Evolutionary conservation across 2,888 invertebrate species (phyloP).

Genomic region (Cosmopolites sordidus): DNA sequence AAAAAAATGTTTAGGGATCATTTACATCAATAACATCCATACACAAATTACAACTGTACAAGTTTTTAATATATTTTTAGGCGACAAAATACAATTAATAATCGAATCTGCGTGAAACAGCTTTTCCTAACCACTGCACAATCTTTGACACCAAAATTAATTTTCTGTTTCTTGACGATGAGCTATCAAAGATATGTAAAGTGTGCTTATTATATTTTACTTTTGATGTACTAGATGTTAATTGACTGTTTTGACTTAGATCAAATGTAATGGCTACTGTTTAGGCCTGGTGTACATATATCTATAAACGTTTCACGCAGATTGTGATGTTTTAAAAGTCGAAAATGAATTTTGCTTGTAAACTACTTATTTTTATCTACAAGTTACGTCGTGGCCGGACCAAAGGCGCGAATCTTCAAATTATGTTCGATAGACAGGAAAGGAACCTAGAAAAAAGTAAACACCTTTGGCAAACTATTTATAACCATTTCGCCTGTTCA

Average conservation of each 20-base stretch:
- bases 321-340: slow-evolving; percentile 9
- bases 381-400: slow-evolving; percentile 16
- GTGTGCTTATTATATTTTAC: no score
- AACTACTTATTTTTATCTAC: slow-evolving; percentile 21
- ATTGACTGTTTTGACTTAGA: slow-evolving; percentile 12
- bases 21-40: slow-evolving; percentile 31
- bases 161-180: neutral
- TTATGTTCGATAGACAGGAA: slow-evolving; percentile 10
- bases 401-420: slow-evolving; percentile 7
- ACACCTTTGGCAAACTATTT: no score
- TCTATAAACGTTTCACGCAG: slow-evolving; percentile 13
- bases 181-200: no score
- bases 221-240: no score
- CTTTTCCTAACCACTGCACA: slow-evolving; percentile 7
- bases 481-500: no score
- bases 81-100: slow-evolving; percentile 24
- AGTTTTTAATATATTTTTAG: slow-evolving; percentile 28
- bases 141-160: slow-evolving; percentile 4
- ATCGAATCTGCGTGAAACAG: slow-evolving; percentile 30
- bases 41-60: slow-evolving; percentile 32
- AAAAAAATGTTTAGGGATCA: slow-evolving; percentile 22
- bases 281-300: slow-evolving; percentile 7
- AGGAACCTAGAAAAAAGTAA: slow-evolving; percentile 27
- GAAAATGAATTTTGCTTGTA: slow-evolving; percentile 10
- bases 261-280: neutral